A percentile compares a stretch with the other conserved stretches of the same genome.
Evolutionary conservation across 2,888 invertebrate species (phyloP).

Genomic region (Drosophila stalkeri): DNA sequence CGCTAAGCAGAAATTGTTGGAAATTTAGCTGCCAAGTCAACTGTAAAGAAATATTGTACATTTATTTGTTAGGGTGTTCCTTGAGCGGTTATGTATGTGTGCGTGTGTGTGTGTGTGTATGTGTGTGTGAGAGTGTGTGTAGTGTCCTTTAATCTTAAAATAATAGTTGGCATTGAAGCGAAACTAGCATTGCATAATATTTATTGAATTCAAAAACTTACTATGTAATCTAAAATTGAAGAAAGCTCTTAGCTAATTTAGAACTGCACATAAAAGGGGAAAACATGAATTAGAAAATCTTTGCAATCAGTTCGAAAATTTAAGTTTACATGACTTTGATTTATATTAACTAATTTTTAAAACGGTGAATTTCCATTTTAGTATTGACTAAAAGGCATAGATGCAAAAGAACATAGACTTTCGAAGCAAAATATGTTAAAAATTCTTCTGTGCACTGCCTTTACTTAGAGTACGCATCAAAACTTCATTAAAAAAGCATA

Average conservation of each 20-base stretch:
- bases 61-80: slow-evolving; percentile 32
- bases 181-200: background rate
- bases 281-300: too few species aligned
- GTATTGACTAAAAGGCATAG: too few species aligned
- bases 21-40: slow-evolving; percentile 50
- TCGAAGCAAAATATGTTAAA: background rate
- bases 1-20: slow-evolving; percentile 46
- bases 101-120: background rate
- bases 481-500: background rate
- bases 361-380: too few species aligned
- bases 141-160: slow-evolving; percentile 8
- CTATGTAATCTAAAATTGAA: background rate
- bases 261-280: too few species aligned
- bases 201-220: background rate
- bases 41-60: slow-evolving; percentile 53
- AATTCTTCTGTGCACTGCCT: background rate
- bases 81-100: background rate
- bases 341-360: too few species aligned
- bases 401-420: too few species aligned
- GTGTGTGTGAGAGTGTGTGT: background rate
- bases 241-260: background rate
- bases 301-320: too few species aligned
- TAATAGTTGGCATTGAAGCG: slow-evolving; percentile 2
- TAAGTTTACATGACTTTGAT: background rate
- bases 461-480: background rate